A percentile compares a stretch with the other conserved stretches of the same genome.
These are phyloP conservation scores for Halictus quadricinctus DNA, from an alignment of 2,888 invertebrate genomes.

Conservation along the genomic window DNA sequence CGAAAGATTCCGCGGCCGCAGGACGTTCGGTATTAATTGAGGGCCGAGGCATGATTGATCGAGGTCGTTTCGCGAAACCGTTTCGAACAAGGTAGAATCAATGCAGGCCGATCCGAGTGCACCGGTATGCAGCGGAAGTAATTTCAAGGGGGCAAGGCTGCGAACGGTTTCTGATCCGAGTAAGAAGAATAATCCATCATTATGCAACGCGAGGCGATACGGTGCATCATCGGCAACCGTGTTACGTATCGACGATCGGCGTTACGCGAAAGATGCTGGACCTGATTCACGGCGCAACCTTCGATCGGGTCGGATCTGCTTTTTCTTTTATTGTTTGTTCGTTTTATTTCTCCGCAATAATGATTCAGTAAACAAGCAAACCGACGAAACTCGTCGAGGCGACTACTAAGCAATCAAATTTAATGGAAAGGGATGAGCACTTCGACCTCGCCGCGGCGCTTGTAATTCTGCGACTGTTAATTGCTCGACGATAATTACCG, in stretches of 20 bases:
- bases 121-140: constrained; percentile 44
- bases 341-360: neutral
- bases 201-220: constrained; percentile 3
- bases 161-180: constrained; percentile 23
- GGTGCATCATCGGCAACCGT: neutral
- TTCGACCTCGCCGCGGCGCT: neutral
- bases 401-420: constrained; percentile 7
- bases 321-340: neutral
- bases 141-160: constrained; percentile 49
- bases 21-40: neutral
- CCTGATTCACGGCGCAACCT: neutral
- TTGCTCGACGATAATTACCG: constrained; percentile 31
- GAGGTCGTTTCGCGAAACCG: neutral
- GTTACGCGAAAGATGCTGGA: neutral
- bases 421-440: neutral
- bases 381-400: neutral
- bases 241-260: neutral
- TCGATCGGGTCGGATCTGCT: neutral
- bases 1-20: neutral
- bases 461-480: constrained; percentile 19
- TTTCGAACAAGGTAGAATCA: neutral
- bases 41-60: neutral
- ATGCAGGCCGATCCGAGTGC: neutral
- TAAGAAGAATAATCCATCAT: constrained; percentile 22
- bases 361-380: constrained; percentile 15